Evolutionary conservation across 1,140 invertebrate species (phyloP), one percentile per base, ranked within the genome.

Genomic region (Drosophila equinoxialis): DNA sequence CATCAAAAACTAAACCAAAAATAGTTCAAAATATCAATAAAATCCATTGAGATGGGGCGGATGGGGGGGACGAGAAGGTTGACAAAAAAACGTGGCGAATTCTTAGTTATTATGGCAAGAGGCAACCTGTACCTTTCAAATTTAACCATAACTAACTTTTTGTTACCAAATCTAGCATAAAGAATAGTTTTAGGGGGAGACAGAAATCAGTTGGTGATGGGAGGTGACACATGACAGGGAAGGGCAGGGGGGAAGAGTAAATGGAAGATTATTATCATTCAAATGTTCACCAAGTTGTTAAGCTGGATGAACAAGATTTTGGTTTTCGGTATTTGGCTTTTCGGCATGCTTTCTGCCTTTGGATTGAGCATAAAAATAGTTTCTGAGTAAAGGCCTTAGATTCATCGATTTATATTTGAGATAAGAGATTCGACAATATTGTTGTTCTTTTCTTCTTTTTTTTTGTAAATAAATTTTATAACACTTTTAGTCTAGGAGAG

Each of bases 401-500:
- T 59, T 51, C 45, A 39, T 35, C 57, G 35, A 59, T 59, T 59
- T 59, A 10, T 51, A 51, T 59, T 20, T 35, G 37, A 59, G n/a
- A 58, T 35, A 58, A 59, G 35, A 39, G 11, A 10, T 4, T 10
- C 2, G n/a, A 14, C 14, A 10, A 10, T 51, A 6, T 11, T 51
- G 13, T 51, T 51, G 3, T 20, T 51, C 7, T 17, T 11, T 17
- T 10, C 6, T 30, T 30, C 6, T 13, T 14, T 72, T 68, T 61
- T 89, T 83, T 37, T 89, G 84, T 83, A 71, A 82, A 75, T 60
- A 77, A 76, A 77, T 65, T 77, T 71, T 26, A 77, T 63, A 77
- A 77, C 74, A 77, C 74, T 77, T 61, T 58, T 17, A 69, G 73
- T 77, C 45, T 77, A 71, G 71, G 48, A 65, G 65, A 63, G 74